These are phyloP conservation scores for Proteles cristata DNA, from an alignment of 2,113 vertebrate species.

Conservation along the genomic window DNA sequence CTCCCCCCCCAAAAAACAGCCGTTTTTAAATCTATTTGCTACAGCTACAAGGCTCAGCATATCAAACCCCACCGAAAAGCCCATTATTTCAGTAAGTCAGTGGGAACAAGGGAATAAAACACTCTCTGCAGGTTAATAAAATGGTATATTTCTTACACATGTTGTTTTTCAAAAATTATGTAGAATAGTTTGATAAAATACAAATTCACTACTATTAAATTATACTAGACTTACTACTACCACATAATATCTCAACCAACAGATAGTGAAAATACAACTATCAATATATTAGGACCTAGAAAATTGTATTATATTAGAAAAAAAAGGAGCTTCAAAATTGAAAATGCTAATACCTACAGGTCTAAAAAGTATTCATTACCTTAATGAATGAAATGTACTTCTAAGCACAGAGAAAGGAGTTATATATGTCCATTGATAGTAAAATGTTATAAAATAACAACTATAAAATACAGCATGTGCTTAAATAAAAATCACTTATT, in stretches of 20 bases:
- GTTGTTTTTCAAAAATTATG: constrained; percentile 8
- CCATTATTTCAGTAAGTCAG: background rate
- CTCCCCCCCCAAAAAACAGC: background rate
- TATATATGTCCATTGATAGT: background rate
- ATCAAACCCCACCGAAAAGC: background rate
- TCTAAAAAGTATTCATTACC: background rate
- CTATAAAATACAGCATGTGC: background rate
- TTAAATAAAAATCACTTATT: constrained; percentile 17
- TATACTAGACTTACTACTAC: background rate
- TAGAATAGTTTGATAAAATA: constrained; percentile 6
- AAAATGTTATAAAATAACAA: background rate
- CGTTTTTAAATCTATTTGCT: background rate
- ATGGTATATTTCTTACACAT: background rate
- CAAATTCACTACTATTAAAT: background rate
- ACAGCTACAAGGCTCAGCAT: background rate
- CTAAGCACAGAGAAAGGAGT: background rate
- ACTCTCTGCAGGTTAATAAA: background rate
- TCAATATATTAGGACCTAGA: background rate
- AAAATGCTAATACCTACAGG: constrained; percentile 10
- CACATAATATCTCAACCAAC: constrained; percentile 3
- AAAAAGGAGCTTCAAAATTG: background rate
- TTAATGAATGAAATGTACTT: constrained; percentile 34
- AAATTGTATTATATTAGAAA: background rate
- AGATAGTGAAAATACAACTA: background rate
- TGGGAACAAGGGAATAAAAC: background rate